Conservation (phyloP, 2,113 vertebrate species). For the Campylorhamphus procurvoides region DNA sequence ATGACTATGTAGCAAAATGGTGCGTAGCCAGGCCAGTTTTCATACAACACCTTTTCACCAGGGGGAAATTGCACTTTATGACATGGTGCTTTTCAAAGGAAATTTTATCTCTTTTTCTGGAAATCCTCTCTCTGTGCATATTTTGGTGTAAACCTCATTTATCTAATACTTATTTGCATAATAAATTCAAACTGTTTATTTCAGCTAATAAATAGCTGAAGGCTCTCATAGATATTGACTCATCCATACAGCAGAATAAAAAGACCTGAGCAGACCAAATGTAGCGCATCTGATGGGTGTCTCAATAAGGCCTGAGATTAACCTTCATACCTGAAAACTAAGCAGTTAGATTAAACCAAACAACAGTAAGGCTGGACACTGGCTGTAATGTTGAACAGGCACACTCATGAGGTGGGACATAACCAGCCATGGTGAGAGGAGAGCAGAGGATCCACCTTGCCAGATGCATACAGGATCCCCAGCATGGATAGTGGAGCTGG, state of each 20-base stretch:
- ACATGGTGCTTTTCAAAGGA: background rate
- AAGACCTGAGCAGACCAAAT: background rate
- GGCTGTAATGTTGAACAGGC: background rate
- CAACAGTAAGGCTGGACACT: background rate
- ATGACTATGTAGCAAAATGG: background rate
- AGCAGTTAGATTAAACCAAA: background rate
- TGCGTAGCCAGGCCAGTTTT: background rate
- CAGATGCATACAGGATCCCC: background rate
- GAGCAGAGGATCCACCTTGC: background rate
- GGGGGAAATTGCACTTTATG: background rate
- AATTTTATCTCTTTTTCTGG: background rate
- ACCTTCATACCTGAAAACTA: background rate
- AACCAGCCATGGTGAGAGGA: background rate
- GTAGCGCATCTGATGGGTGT: background rate
- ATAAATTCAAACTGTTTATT: background rate
- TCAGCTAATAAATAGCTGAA: background rate
- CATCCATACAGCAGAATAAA: background rate
- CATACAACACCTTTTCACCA: background rate
- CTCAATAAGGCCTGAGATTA: background rate
- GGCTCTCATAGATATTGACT: accelerated
- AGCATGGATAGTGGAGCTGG: background rate
- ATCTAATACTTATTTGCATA: background rate
- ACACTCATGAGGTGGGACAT: background rate
- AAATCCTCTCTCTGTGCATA: background rate
- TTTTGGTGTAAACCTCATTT: background rate